Evolutionary conservation across 2,113 vertebrate genomes (phyloP), one percentile per base, ranked within the genome.

Genomic region (Bubo blakistoni): DNA sequence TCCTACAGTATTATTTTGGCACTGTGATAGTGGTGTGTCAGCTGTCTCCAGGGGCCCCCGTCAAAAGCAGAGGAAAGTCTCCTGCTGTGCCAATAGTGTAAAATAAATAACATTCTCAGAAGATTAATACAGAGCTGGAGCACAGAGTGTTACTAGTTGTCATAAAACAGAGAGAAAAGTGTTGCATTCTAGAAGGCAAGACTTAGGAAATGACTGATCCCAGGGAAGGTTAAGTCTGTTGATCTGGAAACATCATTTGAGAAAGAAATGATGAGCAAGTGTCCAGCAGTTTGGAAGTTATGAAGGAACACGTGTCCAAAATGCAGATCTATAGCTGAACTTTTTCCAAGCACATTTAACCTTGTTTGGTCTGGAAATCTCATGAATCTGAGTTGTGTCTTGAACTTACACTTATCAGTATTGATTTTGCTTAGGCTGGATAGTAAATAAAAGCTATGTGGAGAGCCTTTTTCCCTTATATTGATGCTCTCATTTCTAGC

Each of bases 31-130:
- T 88, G 47, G 18, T 78, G n/a, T 77, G 77, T 89, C 86, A 91
- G 49, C 88, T 95, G 59, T 96, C 95, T 96, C 92, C 72, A 76
- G 86, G 24, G 86, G 52, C 77, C 62, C 77, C 67, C 0, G 1
- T 79, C 77, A 84, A 84, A 94, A 94, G 72, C 52, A 96, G 69
- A 92, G 91, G 92, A 95, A 97, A 93, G 77, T 92, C 30, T 94
- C 62, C 54, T 87, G 25, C 77, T 88, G 73, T 88, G 95, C 95
- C 92, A 95, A 44, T 92, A 90, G 46, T 85, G 62, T 89, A 94
- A 91, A 94, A 91, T 89, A 92, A 97, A 92, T 96, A 97, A 88
- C 52, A 67, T 83, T 88, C 87, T 97, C 88, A 80, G 96, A 97
- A 96, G 88, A 90, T 94, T 97, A 94, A 95, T 95, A 85, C 74